Evolutionary conservation across 2,888 invertebrate species (phyloP).

Genomic region (Xestia rhomboidea): DNA sequence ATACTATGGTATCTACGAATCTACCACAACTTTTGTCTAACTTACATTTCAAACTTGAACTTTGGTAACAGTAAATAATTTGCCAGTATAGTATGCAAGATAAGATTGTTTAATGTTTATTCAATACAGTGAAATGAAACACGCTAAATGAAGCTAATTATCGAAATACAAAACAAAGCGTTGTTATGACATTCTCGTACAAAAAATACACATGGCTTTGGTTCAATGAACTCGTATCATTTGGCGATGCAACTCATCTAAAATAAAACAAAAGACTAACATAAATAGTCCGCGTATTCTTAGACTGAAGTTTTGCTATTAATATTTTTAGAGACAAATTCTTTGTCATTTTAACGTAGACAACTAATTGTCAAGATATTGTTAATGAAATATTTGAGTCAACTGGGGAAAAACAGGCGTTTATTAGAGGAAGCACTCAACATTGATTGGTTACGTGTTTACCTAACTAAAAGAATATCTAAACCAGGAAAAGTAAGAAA

Average conservation of each 20-base stretch:
- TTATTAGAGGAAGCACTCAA: neutral
- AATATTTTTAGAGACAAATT: neutral
- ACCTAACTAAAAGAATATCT: neutral
- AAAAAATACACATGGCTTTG: slow-evolving; percentile 46
- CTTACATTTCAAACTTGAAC: no score
- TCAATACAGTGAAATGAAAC: slow-evolving; percentile 30
- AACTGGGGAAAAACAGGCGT: neutral
- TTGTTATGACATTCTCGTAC: slow-evolving; percentile 40
- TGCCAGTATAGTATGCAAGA: neutral
- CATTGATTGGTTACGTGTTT: neutral
- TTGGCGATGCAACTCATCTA: slow-evolving; percentile 39
- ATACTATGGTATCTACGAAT: neutral
- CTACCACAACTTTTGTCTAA: no score
- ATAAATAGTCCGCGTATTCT: slow-evolving; percentile 8
- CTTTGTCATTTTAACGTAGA: neutral
- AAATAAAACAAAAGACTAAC: slow-evolving; percentile 39
- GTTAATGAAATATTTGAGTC: neutral
- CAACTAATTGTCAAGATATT: neutral
- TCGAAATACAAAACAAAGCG: slow-evolving; percentile 33
- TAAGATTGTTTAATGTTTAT: slow-evolving; percentile 16
- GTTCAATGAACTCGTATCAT: slow-evolving; percentile 48
- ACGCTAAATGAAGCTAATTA: slow-evolving; percentile 31
- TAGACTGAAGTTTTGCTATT: neutral
- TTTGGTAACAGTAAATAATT: neutral
- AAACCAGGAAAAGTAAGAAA: neutral